Percentiles rank a stretch among this genome's conserved stretches.
Evolutionary conservation across 2,113 vertebrate genomes (phyloP).

Genomic region (Polyodon spathula): DNA sequence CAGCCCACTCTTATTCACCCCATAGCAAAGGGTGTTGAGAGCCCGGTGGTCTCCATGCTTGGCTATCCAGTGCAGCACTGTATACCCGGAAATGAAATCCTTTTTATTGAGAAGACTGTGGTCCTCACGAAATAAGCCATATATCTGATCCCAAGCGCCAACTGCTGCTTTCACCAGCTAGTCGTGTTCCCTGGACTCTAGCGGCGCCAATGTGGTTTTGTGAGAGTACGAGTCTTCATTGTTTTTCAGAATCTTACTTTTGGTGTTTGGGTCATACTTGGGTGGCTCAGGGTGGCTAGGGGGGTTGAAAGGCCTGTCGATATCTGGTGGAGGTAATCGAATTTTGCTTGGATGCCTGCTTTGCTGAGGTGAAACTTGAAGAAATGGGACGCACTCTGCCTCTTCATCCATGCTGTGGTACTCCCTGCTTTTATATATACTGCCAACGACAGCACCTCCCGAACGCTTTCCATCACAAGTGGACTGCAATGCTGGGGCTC

Average conservation of each 20-base stretch:
- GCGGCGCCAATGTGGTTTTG: conserved; percentile 52
- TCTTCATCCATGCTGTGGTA: conserved; percentile 52
- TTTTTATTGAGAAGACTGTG: conserved; percentile 60
- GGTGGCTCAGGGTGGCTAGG: conserved; percentile 24
- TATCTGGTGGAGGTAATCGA: conserved; percentile 51
- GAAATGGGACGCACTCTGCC: conserved; percentile 43
- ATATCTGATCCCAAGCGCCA: conserved; percentile 65
- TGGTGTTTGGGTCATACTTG: conserved; percentile 6
- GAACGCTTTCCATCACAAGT: too few relatives aligned
- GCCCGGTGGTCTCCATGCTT: conserved; percentile 75
- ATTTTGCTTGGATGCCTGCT: conserved; percentile 37
- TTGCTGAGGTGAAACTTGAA: conserved; percentile 30
- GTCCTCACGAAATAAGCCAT: conserved; percentile 70
- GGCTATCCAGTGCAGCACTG: conserved; percentile 85
- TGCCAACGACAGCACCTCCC: too few relatives aligned
- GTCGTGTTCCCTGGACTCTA: conserved; percentile 68
- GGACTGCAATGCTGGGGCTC: too few relatives aligned
- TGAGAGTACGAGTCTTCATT: conserved; percentile 16
- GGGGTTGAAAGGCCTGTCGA: conserved; percentile 36
- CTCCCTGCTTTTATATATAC: conserved; percentile 36
- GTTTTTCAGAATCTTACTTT: conserved; percentile 11
- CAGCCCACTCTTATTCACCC: conserved; percentile 51
- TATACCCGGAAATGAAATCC: conserved; percentile 88
- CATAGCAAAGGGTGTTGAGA: conserved; percentile 67
- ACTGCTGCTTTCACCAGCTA: conserved; percentile 78